These are phyloP conservation scores for Matsumurasca onukii DNA, from an alignment of 1,140 invertebrate species.

Conservation along the genomic window DNA sequence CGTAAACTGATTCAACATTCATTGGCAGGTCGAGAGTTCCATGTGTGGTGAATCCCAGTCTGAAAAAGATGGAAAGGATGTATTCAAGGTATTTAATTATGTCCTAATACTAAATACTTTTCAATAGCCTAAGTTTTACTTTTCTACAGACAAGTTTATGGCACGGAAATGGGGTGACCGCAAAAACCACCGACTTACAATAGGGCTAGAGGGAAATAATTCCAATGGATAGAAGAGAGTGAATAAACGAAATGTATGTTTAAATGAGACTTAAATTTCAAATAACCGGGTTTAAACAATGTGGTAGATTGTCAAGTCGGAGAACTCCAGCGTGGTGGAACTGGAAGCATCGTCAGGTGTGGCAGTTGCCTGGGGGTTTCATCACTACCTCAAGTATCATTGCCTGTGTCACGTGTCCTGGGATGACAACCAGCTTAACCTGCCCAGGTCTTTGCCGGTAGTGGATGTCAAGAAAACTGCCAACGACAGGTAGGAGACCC, in stretches of 20 bases:
- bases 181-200: too few relatives aligned
- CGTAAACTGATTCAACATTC: slow-evolving; percentile 53
- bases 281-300: background rate
- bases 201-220: too few relatives aligned
- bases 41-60: slow-evolving; percentile 52
- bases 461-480: slow-evolving; percentile 59
- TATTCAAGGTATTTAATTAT: slow-evolving; percentile 62
- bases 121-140: too few relatives aligned
- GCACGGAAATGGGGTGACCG: too few relatives aligned
- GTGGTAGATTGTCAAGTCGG: slow-evolving; percentile 30
- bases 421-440: slow-evolving; percentile 65
- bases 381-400: slow-evolving; percentile 85
- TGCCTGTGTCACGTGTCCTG: slow-evolving; percentile 83
- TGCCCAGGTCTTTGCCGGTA: slow-evolving; percentile 58
- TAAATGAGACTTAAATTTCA: background rate
- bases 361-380: slow-evolving; percentile 78
- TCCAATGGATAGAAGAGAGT: too few relatives aligned
- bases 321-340: slow-evolving; percentile 46
- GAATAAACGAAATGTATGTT: too few relatives aligned
- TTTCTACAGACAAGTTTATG: too few relatives aligned
- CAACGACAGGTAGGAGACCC: slow-evolving; percentile 61
- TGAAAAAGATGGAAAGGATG: slow-evolving; percentile 55
- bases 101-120: too few relatives aligned
- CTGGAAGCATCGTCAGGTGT: slow-evolving; percentile 78
- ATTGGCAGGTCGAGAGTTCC: slow-evolving; percentile 54